Evolutionary conservation across 2,113 vertebrate species (phyloP).

Genomic region (Seriola aureovittata): DNA sequence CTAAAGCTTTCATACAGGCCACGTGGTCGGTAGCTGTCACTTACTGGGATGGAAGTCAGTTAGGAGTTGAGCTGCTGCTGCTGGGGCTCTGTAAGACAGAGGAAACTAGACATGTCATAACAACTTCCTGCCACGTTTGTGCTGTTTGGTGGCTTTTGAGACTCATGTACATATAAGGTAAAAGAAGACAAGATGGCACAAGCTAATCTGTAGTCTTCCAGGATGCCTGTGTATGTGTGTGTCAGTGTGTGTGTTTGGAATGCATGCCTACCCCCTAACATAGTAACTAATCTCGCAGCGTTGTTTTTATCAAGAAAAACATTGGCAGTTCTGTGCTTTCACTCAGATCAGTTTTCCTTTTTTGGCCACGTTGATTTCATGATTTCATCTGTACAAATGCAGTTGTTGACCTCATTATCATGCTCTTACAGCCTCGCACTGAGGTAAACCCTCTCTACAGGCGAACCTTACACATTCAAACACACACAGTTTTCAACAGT

Average conservation of each 20-base stretch:
- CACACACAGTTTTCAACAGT: background rate
- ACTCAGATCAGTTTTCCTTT: constrained; percentile 34
- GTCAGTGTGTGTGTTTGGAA: constrained; percentile 40
- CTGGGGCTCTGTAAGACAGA: constrained; percentile 53
- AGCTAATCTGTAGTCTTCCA: constrained; percentile 49
- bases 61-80: background rate
- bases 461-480: background rate
- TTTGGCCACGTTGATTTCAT: constrained; percentile 18
- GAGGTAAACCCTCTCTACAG: background rate
- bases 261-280: constrained; percentile 38
- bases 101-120: constrained; percentile 77
- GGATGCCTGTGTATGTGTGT: constrained; percentile 29
- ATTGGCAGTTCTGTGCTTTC: background rate
- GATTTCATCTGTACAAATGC: constrained; percentile 7
- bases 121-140: constrained; percentile 77
- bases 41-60: constrained; percentile 3
- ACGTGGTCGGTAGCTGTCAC: background rate
- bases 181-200: constrained; percentile 73
- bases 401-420: background rate
- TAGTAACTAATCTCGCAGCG: background rate
- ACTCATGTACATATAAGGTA: constrained; percentile 86
- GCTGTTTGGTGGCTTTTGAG: constrained; percentile 39
- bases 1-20: background rate
- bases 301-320: constrained; percentile 27
- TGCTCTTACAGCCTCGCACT: background rate